A percentile compares a stretch with the other conserved stretches of the same genome.
phyloP scores from a whole-genome alignment of 2,113 vertebrate genomes.

The Trichechus manatus region DNA sequence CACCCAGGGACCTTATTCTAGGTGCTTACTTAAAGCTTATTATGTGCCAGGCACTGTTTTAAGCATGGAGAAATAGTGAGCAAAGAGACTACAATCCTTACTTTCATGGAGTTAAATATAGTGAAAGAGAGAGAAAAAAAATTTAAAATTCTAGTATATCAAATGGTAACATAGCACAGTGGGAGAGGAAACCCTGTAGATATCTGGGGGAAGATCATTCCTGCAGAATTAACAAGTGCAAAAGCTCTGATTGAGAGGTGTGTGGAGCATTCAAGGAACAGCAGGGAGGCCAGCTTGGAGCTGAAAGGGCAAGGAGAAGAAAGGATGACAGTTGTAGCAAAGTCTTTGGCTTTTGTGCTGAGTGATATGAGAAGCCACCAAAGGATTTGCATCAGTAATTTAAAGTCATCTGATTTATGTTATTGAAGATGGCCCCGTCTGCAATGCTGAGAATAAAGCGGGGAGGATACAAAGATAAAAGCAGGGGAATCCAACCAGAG shows the following conservation, averaged over 20 bases:
- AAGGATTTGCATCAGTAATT: not conserved
- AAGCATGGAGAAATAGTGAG: not conserved
- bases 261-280: not conserved
- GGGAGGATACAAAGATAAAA: too few species aligned
- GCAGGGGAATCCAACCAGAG: not conserved
- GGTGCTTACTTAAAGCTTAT: not conserved
- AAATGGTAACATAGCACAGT: not conserved
- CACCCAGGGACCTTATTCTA: too few species aligned
- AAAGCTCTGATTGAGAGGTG: not conserved
- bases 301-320: not conserved
- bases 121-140: not conserved
- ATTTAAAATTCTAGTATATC: not conserved
- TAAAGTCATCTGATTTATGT: not conserved
- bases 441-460: not conserved
- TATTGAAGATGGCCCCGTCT: not conserved
- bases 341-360: not conserved
- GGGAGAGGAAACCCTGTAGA: not conserved
- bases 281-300: too few species aligned
- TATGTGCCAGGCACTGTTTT: not conserved
- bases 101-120: not conserved
- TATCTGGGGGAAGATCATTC: not conserved
- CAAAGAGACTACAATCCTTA: not conserved
- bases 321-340: not conserved
- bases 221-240: not conserved
- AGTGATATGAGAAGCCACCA: not conserved